A percentile compares a stretch with the other conserved stretches of the same genome.
Evolutionary conservation across 2,113 vertebrate species (phyloP).

Genomic region (Anguilla japonica): DNA sequence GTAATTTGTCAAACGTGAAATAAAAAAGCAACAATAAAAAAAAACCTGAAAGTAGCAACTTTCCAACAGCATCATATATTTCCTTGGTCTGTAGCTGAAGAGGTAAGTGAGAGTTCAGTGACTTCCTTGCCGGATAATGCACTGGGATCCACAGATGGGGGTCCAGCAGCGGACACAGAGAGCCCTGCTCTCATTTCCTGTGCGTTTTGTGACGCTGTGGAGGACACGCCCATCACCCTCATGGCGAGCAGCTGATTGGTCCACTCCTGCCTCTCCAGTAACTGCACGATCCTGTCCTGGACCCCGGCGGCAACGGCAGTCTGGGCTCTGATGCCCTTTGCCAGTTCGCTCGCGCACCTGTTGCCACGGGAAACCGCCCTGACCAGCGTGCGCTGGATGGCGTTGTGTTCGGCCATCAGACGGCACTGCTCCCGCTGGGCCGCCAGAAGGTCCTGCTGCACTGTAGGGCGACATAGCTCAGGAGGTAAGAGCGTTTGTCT

Average conservation of each 20-base stretch:
- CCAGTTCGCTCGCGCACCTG: neutral
- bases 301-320: neutral
- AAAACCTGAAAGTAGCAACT: neutral
- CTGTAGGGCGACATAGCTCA: no score
- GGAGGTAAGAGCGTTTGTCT: no score
- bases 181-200: neutral
- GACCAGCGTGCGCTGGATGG: neutral
- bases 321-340: neutral
- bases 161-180: neutral
- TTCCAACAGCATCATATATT: neutral
- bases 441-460: neutral
- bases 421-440: neutral
- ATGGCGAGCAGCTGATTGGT: neutral
- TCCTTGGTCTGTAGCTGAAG: neutral
- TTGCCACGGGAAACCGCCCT: neutral
- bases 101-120: neutral
- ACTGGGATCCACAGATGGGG: neutral
- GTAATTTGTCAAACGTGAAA: neutral
- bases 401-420: neutral
- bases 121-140: neutral
- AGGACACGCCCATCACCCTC: neutral
- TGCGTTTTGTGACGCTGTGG: neutral
- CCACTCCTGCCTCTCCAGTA: constrained; percentile 7
- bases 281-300: constrained; percentile 4
- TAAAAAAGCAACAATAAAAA: neutral